A percentile compares a stretch with the other conserved stretches of the same genome.
Conservation (phyloP, 1,140 invertebrate species). For the Aleiodes sp. region DNA sequence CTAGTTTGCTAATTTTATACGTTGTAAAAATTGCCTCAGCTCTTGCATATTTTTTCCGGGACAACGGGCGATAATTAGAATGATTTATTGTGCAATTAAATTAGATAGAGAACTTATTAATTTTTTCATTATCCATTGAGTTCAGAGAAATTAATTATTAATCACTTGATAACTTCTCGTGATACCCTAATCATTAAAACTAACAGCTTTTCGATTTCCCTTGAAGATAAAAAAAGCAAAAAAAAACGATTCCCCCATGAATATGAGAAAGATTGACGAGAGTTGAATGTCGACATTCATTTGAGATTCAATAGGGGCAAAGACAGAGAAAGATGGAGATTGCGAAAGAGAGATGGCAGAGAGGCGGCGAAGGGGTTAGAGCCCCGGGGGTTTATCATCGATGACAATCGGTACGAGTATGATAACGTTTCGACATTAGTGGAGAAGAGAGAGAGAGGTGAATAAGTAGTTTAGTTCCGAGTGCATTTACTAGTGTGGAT, state of each 20-base stretch:
- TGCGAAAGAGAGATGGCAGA: neutral
- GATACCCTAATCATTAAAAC: neutral
- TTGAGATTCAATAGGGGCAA: slow-evolving; percentile 13
- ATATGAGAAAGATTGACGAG: slow-evolving; percentile 1
- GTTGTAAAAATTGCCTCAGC: no score
- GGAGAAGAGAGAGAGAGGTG: neutral
- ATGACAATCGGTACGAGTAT: slow-evolving; percentile 19
- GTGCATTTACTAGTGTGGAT: slow-evolving; percentile 19
- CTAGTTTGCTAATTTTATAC: no score
- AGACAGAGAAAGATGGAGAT: no score
- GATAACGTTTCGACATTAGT: slow-evolving; percentile 2
- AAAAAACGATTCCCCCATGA: neutral
- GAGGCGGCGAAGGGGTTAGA: neutral
- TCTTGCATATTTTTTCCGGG: no score
- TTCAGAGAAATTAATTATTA: no score
- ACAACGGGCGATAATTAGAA: no score
- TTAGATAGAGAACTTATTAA: no score
- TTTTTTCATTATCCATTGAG: no score
- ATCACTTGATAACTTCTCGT: no score
- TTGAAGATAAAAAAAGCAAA: neutral
- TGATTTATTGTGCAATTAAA: no score
- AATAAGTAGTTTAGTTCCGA: slow-evolving; percentile 35
- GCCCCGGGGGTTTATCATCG: slow-evolving; percentile 8
- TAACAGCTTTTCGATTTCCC: no score
- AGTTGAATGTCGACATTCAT: slow-evolving; percentile 1